Percentiles rank a stretch among this genome's conserved stretches.
Evolutionary conservation across 2,888 invertebrate species (phyloP).

Genomic region (Empis livida): DNA sequence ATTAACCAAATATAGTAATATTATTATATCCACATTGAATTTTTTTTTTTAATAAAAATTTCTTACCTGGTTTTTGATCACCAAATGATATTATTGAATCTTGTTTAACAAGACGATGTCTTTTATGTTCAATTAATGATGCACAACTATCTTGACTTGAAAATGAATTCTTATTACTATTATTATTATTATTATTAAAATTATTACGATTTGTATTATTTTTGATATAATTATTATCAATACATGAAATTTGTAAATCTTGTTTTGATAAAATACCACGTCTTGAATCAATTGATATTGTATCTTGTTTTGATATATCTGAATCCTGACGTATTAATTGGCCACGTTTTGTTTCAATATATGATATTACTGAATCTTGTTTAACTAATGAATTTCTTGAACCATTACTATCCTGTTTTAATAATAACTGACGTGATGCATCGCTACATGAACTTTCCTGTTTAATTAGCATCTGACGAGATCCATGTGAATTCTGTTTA

Average conservation of each 20-base stretch:
- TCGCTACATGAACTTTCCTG: slow-evolving; percentile 35
- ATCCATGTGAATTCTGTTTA: slow-evolving; percentile 36
- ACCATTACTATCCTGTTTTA: slow-evolving; percentile 35
- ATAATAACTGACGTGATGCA: slow-evolving; percentile 30
- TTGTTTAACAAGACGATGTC: slow-evolving; percentile 35
- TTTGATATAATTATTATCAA: slow-evolving; percentile 15
- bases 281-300: slow-evolving; percentile 29
- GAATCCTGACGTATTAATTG: slow-evolving; percentile 17
- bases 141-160: slow-evolving; percentile 19
- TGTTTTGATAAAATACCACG: slow-evolving; percentile 22
- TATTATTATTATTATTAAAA: slow-evolving; percentile 10
- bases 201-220: slow-evolving; percentile 9
- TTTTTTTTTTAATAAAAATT: not conserved
- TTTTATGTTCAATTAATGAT: slow-evolving; percentile 28
- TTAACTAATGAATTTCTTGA: slow-evolving; percentile 33
- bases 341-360: slow-evolving; percentile 32
- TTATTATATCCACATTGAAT: not conserved
- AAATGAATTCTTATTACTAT: slow-evolving; percentile 10
- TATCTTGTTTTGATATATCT: slow-evolving; percentile 25
- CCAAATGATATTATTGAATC: slow-evolving; percentile 37
- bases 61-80: slow-evolving; percentile 31
- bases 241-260: slow-evolving; percentile 22
- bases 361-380: slow-evolving; percentile 36
- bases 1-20: not conserved
- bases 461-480: slow-evolving; percentile 33